Conservation (phyloP, 2,797 vertebrate genomes). For the Apogon talboti region DNA sequence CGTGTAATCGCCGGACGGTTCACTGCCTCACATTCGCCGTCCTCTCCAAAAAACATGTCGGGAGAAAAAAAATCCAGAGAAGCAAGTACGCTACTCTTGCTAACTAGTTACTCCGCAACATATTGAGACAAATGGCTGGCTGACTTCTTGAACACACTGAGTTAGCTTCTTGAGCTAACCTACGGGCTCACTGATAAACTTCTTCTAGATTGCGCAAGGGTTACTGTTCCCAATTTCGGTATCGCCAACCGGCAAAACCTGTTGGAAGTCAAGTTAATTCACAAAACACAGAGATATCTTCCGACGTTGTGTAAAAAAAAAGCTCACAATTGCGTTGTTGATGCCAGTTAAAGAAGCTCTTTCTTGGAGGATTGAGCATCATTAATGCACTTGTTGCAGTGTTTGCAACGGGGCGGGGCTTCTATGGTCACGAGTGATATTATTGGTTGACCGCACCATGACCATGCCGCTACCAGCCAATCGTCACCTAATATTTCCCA, state of each 20-base stretch:
- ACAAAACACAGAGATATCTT: background rate
- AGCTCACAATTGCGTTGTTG: constrained; percentile 6
- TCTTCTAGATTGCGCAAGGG: constrained; percentile 52
- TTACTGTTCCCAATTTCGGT: constrained; percentile 25
- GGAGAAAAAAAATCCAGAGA: constrained; percentile 16
- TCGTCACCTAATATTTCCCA: background rate
- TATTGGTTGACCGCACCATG: constrained; percentile 62
- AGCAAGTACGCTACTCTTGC: constrained; percentile 19
- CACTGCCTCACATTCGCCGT: constrained; percentile 25
- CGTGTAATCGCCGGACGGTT: constrained; percentile 17
- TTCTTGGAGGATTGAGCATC: constrained; percentile 75
- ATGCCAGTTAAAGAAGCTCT: constrained; percentile 39
- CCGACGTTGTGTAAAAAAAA: constrained; percentile 1
- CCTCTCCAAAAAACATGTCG: constrained; percentile 63
- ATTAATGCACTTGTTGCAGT: constrained; percentile 86
- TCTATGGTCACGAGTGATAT: constrained; percentile 19
- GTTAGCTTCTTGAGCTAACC: constrained; percentile 72
- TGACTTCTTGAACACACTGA: constrained; percentile 32
- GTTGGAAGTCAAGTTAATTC: background rate
- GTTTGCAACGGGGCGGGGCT: constrained; percentile 67
- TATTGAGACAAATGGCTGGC: constrained; percentile 59
- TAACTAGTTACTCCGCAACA: constrained; percentile 52
- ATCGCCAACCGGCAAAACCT: constrained; percentile 38
- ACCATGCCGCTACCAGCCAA: constrained; percentile 58
- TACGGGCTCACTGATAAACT: constrained; percentile 56